These are phyloP conservation scores for Petrolisthes manimaculis DNA, from an alignment of 2,888 invertebrate genomes.

Conservation along the genomic window DNA sequence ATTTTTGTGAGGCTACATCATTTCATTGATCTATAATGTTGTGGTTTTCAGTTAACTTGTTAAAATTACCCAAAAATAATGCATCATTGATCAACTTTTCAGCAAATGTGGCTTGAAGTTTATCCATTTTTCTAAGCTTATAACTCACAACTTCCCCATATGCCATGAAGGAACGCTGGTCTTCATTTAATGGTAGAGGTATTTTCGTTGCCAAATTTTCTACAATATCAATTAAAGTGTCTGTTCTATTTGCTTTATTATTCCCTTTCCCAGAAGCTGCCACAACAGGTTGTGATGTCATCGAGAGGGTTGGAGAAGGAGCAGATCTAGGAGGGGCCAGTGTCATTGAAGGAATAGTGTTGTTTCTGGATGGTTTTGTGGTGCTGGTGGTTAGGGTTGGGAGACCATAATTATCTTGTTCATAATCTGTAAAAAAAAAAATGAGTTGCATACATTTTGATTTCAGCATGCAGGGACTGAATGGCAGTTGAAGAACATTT, in stretches of 20 bases:
- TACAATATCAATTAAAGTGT: slow-evolving; percentile 15
- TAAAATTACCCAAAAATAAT: slow-evolving; percentile 21
- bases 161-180: slow-evolving; percentile 21
- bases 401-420: background rate
- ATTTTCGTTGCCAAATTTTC: background rate
- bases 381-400: background rate
- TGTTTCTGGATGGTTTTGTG: background rate
- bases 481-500: no score
- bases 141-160: slow-evolving; percentile 20
- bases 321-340: background rate
- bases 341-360: background rate
- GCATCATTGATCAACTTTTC: slow-evolving; percentile 27
- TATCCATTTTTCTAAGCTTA: slow-evolving; percentile 22
- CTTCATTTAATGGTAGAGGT: background rate
- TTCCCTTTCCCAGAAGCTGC: background rate
- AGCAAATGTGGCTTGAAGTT: slow-evolving; percentile 19
- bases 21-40: background rate
- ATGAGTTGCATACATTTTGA: background rate
- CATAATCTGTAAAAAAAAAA: background rate
- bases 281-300: slow-evolving; percentile 1
- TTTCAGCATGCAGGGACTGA: no score
- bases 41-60: slow-evolving; percentile 28
- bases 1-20: background rate
- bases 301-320: background rate
- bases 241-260: slow-evolving; percentile 17